Evolutionary conservation across 2,113 vertebrate species (phyloP), one percentile per base, ranked within the genome.

Genomic region (Chamaetylas fuelleborni): DNA sequence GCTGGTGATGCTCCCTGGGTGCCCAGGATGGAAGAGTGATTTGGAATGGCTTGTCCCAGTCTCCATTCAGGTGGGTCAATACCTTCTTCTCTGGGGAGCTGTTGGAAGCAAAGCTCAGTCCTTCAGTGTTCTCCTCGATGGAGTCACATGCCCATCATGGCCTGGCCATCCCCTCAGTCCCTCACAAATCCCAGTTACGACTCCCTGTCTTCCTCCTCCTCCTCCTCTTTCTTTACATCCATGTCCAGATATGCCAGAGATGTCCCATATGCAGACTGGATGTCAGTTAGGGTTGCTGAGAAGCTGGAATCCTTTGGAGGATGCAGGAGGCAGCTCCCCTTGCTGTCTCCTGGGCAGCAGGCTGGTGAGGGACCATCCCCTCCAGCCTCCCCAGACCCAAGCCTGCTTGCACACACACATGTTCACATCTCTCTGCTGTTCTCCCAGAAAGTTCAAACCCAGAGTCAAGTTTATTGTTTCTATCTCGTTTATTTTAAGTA

Each of bases 401-500:
- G 61, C 33, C 78, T 5, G 0, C 78, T 80, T 71, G 71, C 14
- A 28, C 60, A 34, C n/a, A 2, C 19, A 0, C 0, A 16, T 78
- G 58, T 81, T 54, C 28, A 1, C 36, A 1, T 38, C 42, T 83
- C 90, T 74, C 36, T 65, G 77, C 64, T 7, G 9, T 91, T 91
- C 85, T 88, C 92, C 77, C 47, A 28, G 73, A 93, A 97, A 97
- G 98, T 98, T 98, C 97, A 97, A 96, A 95, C 50, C 93, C n/a
- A 2, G 92, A 98, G 97, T 97, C 96, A 97, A 97, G 97, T 97
- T 98, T 98, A 97, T 97, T 97, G 97, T 97, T 98, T 98, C 98
- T 97, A 88, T 97, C 98, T 96, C 97, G 97, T 97, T 97, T 98
- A 98, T 97, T 98, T 97, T 98, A 98, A 97, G 97, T 98, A 97